A percentile compares a stretch with the other conserved stretches of the same genome.
phyloP scores from a whole-genome alignment of 2,113 vertebrate species.

The Suncus etruscus region DNA sequence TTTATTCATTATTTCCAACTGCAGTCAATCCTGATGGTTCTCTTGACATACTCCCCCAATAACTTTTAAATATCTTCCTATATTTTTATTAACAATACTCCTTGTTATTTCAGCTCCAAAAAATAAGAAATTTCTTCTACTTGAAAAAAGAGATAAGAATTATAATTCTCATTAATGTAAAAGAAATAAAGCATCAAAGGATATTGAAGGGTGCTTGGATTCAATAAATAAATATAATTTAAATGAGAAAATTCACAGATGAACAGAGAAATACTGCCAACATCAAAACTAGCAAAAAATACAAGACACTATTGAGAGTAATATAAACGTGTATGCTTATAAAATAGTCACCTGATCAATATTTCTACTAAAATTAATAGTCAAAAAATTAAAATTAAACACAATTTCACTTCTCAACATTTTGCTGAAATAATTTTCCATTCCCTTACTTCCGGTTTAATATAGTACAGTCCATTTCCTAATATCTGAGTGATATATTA shows the following conservation, averaged over 20 bases:
- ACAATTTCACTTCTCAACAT: constrained; percentile 74
- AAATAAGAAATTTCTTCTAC: constrained; percentile 63
- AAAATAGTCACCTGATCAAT: not conserved
- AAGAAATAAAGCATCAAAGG: constrained; percentile 75
- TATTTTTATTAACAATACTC: not conserved
- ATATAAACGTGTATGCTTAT: not conserved
- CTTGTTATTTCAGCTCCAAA: constrained; percentile 54
- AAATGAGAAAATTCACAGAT: constrained; percentile 76
- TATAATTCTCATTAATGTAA: constrained; percentile 68
- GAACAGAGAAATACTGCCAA: constrained; percentile 78
- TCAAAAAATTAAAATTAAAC: not conserved
- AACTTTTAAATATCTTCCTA: not conserved
- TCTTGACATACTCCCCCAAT: constrained; percentile 48
- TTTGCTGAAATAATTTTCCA: constrained; percentile 76
- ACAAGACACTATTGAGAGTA: constrained; percentile 48
- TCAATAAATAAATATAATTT: constrained; percentile 64
- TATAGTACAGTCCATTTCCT: constrained; percentile 82
- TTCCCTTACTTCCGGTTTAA: constrained; percentile 75
- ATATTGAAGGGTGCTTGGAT: constrained; percentile 74
- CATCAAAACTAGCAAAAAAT: constrained; percentile 67
- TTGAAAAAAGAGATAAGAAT: constrained; percentile 68
- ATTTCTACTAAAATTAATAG: not conserved
- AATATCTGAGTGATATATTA: constrained; percentile 83
- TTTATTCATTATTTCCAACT: constrained; percentile 64
- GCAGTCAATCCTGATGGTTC: constrained; percentile 70